Evolutionary conservation across 2,888 invertebrate genomes (phyloP).

Genomic region (Yponomeuta evonymella): DNA sequence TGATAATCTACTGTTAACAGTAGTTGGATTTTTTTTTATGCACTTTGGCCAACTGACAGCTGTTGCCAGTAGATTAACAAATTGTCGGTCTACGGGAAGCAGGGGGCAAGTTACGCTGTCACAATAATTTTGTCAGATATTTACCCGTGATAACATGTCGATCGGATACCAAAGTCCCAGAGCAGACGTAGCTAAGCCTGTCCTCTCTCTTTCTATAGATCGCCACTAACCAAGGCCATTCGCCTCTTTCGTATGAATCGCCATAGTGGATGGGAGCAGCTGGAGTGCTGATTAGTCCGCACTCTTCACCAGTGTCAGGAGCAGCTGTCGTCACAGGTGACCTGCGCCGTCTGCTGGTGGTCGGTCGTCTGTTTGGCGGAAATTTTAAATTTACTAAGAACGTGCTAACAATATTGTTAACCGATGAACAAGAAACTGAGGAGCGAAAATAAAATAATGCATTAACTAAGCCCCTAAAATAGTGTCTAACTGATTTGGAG

Average conservation of each 20-base stretch:
- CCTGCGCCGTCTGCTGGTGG: not conserved
- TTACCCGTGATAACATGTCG: constrained; percentile 60
- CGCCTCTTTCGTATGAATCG: constrained; percentile 61
- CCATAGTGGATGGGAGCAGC: constrained; percentile 52
- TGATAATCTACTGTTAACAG: too few species aligned
- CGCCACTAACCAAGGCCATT: constrained; percentile 83
- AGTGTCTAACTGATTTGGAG: too few species aligned
- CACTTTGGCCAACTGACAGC: too few species aligned
- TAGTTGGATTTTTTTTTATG: too few species aligned
- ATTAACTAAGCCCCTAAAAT: too few species aligned
- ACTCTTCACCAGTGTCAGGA: not conserved
- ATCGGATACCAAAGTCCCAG: constrained; percentile 59
- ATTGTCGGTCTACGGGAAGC: too few species aligned
- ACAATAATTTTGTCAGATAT: not conserved
- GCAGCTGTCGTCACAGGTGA: not conserved
- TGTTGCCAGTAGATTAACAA: too few species aligned
- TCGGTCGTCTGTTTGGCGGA: too few species aligned
- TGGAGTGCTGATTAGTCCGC: constrained; percentile 20
- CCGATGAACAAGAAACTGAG: too few species aligned
- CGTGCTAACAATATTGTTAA: too few species aligned
- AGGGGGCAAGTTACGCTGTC: not conserved
- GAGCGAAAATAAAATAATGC: too few species aligned
- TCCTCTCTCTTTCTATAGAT: constrained; percentile 73
- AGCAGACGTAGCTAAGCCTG: constrained; percentile 59
- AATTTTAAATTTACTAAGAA: too few species aligned